Conservation (phyloP, 2,113 vertebrate species). For the Ia io region DNA sequence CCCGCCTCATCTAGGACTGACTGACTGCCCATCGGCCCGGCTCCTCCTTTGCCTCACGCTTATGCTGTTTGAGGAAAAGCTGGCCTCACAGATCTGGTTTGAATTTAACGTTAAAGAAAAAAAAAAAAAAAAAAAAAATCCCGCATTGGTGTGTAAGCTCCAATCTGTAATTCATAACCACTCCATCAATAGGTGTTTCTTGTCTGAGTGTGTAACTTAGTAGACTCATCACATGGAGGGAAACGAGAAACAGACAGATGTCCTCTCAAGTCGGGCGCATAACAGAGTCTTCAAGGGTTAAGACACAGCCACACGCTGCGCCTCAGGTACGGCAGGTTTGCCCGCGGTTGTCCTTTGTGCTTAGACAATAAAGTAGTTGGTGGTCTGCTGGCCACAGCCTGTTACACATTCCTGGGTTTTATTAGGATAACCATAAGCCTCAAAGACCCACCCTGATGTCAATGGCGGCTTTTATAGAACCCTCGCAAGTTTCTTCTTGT, state of each 20-base stretch:
- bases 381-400: conserved; percentile 81
- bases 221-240: conserved; percentile 1
- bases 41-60: not conserved
- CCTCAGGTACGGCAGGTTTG: conserved; percentile 69
- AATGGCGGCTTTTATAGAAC: conserved; percentile 78
- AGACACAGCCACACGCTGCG: conserved; percentile 56
- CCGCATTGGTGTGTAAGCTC: conserved; percentile 49
- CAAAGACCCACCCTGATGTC: conserved; percentile 77
- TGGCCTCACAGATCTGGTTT: conserved; percentile 55
- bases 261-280: fast-evolving
- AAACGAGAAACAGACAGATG: conserved; percentile 4
- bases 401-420: conserved; percentile 84
- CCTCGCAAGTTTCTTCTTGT: conserved; percentile 79
- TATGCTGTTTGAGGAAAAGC: not conserved
- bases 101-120: conserved; percentile 53
- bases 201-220: conserved; percentile 37
- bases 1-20: not conserved
- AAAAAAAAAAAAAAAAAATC: not conserved
- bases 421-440: conserved; percentile 83
- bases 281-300: conserved; percentile 40
- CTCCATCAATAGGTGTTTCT: conserved; percentile 40
- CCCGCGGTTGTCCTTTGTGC: conserved; percentile 74
- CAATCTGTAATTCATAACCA: conserved; percentile 61
- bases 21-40: not conserved
- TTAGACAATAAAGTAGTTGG: conserved; percentile 82